Evolutionary conservation across 2,797 vertebrate species (phyloP), one percentile per base, ranked within the genome.

Genomic region (Diplodus puntazzo): DNA sequence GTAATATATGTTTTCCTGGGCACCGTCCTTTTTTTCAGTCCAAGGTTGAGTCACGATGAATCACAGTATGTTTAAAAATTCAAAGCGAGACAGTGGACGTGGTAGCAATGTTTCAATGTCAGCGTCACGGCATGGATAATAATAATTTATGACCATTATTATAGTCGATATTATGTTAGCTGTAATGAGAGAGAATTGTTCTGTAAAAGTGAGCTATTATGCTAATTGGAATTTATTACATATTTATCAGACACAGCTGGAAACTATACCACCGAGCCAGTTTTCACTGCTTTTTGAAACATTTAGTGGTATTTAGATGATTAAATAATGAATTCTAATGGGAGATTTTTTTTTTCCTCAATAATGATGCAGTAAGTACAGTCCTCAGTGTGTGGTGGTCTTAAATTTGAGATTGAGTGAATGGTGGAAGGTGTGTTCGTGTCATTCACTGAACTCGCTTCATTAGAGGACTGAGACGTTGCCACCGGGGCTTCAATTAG

Each of bases 231-330:
- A 52, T 75, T 50, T 59, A 77, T 80, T 68, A 65, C 55, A 77
- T 75, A 82, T 87, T 82, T 73, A 85, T 77, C n/a, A 60, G n/a
- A 39, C 65, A 65, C 73, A 81, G 78, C 77, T 74, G 68, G 86
- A 69, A 79, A 71, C 21, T 25, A 52, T 55, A 64, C 23, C 10
- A 2, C 34, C 27, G 23, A 8, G 49, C 11, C n/a, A 4, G 9
- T 55, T 61, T 68, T 2, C n/a, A 9, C 39, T 30, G 21, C 63
- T 30, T 52, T 52, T 42, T 52, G 20, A 59, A 68, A 75, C n/a
- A 57, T 30, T 39, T 60, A 16, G 2, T 43, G 27, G 5, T 52
- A 34, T 62, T 75, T 11, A 75, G 20, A 71, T 14, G 20, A 12
- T 62, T 75, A 3, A 69, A 58, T 69, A 59, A 65, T 72, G 74